phyloP scores from a whole-genome alignment of 2,888 invertebrate genomes.

The Allophyes oxyacanthae region DNA sequence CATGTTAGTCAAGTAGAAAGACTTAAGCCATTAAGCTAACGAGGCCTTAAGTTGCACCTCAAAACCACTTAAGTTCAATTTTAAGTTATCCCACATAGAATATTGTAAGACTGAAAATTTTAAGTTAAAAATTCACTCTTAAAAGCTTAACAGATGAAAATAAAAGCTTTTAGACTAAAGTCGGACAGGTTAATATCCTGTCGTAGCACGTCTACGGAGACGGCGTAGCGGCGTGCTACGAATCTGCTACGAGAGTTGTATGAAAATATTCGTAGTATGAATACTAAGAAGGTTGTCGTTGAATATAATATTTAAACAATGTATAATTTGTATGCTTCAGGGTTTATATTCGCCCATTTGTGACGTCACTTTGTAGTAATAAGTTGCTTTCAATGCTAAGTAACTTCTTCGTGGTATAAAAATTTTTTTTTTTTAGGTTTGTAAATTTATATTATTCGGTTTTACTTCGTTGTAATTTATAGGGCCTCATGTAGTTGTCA shows the following conservation, averaged over 20 bases:
- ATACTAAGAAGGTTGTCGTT: constrained; percentile 30
- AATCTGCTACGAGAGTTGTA: constrained; percentile 50
- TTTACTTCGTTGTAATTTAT: too few relatives aligned
- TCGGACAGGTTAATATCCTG: constrained; percentile 58
- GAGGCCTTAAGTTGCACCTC: constrained; percentile 50
- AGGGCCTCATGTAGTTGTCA: too few relatives aligned
- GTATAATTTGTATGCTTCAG: constrained; percentile 18
- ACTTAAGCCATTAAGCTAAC: constrained; percentile 51
- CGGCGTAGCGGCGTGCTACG: constrained; percentile 52
- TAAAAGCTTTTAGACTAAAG: constrained; percentile 47
- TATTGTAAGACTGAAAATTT: constrained; percentile 34
- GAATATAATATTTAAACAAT: constrained; percentile 10
- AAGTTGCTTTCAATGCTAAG: too few relatives aligned
- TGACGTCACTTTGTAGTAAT: too few relatives aligned
- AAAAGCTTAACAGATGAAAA: constrained; percentile 49
- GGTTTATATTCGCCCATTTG: too few relatives aligned
- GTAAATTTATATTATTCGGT: too few relatives aligned
- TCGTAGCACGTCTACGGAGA: constrained; percentile 55
- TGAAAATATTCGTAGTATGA: constrained; percentile 47
- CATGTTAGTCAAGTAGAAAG: constrained; percentile 40
- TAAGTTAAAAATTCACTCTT: constrained; percentile 39
- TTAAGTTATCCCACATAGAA: constrained; percentile 50
- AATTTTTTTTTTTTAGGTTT: too few relatives aligned
- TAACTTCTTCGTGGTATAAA: too few relatives aligned
- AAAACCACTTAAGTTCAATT: constrained; percentile 52